These are phyloP conservation scores for Acanthoscelides obtectus DNA, from an alignment of 2,888 invertebrate species.

Conservation along the genomic window DNA sequence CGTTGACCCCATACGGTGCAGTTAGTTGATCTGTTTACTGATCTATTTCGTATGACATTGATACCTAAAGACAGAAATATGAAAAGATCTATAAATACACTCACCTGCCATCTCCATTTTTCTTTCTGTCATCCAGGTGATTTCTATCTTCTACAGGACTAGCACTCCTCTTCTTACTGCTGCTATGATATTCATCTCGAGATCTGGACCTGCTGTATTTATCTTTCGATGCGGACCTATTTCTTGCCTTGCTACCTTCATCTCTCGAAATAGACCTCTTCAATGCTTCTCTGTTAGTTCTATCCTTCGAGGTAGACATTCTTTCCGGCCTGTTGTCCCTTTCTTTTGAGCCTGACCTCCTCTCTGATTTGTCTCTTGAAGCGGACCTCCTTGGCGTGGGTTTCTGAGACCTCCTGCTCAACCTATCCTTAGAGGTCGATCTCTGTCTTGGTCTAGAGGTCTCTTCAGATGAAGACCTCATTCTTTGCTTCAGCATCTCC, in stretches of 20 bases:
- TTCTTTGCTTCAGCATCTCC: neutral
- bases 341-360: neutral
- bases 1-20: no score
- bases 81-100: no score
- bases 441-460: neutral
- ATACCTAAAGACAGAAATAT: no score
- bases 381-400: neutral
- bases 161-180: neutral
- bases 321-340: neutral
- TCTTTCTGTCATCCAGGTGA: neutral
- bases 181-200: neutral
- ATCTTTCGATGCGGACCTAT: neutral
- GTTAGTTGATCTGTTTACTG: no score
- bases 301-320: neutral
- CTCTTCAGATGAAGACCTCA: neutral
- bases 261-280: neutral
- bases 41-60: no score
- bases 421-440: neutral
- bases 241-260: neutral
- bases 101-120: neutral
- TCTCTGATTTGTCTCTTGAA: no score
- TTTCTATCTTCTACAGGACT: neutral
- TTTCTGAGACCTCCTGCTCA: no score
- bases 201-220: neutral
- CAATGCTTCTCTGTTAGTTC: neutral